Conservation (phyloP, 2,797 vertebrate genomes). For the Hemitrygon akajei region DNA sequence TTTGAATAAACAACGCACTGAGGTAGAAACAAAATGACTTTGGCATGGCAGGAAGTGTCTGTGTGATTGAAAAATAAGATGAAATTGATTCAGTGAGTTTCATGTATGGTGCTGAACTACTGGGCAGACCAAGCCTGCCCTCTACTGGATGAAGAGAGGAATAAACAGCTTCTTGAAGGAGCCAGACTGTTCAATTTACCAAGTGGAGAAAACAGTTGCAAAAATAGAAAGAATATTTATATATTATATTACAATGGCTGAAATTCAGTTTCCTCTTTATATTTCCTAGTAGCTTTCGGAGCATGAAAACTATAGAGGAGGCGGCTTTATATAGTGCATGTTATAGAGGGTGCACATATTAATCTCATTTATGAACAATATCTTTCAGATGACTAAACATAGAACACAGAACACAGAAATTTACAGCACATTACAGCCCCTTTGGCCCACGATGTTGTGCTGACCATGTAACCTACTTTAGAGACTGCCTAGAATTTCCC, state of each 20-base stretch:
- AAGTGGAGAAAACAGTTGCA: background rate
- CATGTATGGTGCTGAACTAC: background rate
- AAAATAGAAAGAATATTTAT: background rate
- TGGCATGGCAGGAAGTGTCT: background rate
- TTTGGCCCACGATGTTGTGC: too few species aligned
- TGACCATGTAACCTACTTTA: too few species aligned
- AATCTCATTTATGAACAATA: background rate
- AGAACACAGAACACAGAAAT: too few species aligned
- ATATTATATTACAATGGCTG: background rate
- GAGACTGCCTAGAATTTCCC: too few species aligned
- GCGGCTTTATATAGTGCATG: too few species aligned
- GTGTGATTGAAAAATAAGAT: background rate
- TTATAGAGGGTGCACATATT: background rate
- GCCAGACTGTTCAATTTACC: background rate
- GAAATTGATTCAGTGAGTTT: background rate
- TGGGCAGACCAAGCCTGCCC: conserved; percentile 5
- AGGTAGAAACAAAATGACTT: conserved; percentile 1
- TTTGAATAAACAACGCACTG: background rate
- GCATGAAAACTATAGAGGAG: too few species aligned
- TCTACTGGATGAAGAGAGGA: conserved; percentile 10
- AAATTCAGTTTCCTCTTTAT: background rate
- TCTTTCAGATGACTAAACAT: too few species aligned
- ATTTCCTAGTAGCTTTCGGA: background rate
- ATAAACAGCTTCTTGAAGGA: background rate
- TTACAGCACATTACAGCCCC: too few species aligned